Conservation (phyloP, 2,888 invertebrate genomes). For the Griposia aprilina region DNA sequence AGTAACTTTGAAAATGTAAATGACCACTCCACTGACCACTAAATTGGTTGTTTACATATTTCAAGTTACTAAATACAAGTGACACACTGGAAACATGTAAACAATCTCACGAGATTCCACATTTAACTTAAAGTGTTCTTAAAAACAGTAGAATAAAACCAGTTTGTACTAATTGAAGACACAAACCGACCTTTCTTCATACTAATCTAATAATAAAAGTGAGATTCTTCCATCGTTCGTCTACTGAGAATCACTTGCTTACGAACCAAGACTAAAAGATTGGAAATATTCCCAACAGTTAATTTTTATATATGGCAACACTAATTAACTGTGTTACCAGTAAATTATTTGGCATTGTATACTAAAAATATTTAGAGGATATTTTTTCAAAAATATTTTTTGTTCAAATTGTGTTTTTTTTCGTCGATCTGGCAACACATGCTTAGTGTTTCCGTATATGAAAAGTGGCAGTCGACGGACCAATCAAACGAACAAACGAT, state of each 20-base stretch:
- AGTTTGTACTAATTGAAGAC: constrained; percentile 51
- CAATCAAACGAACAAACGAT: constrained; percentile 48
- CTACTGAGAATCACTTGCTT: constrained; percentile 55
- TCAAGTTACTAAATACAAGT: constrained; percentile 26
- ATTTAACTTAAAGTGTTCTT: constrained; percentile 3
- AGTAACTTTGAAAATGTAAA: constrained; percentile 13
- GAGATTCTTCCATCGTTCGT: constrained; percentile 58
- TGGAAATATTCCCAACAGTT: constrained; percentile 56
- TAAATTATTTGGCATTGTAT: constrained; percentile 57
- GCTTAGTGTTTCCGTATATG: constrained; percentile 57
- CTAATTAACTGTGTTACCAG: constrained; percentile 40
- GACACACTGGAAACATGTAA: constrained; percentile 4
- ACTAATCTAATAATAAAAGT: constrained; percentile 48
- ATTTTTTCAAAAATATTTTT: constrained; percentile 19
- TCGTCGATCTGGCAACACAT: constrained; percentile 32
- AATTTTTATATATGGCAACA: constrained; percentile 57
- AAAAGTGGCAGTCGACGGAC: constrained; percentile 45
- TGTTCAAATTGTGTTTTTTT: constrained; percentile 17
- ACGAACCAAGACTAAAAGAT: constrained; percentile 42
- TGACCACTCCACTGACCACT: background rate
- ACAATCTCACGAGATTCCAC: constrained; percentile 29
- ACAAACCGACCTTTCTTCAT: constrained; percentile 43
- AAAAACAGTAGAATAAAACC: constrained; percentile 28
- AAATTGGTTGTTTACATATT: background rate
- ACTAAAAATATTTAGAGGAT: constrained; percentile 55